These are phyloP conservation scores for Resseliella maxima DNA, from an alignment of 2,888 invertebrate genomes.

Conservation along the genomic window DNA sequence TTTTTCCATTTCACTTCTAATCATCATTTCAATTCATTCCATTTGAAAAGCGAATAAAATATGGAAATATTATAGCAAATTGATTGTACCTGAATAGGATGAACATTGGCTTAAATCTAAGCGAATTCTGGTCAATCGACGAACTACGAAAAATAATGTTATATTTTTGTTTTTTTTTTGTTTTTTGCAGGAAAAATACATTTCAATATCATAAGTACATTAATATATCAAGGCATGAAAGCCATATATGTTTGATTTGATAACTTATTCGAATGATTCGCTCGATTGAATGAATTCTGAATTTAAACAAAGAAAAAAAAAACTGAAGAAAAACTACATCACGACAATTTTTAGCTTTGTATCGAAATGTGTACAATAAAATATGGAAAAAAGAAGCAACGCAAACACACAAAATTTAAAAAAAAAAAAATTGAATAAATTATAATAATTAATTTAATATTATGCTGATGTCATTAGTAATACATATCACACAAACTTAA, in stretches of 20 bases:
- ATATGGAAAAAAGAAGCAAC: neutral
- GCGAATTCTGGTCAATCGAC: neutral
- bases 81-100: neutral
- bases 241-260: neutral
- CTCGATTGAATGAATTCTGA: neutral
- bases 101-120: neutral
- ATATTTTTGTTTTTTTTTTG: no score
- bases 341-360: neutral
- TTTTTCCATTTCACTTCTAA: neutral
- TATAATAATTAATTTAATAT: neutral
- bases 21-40: neutral
- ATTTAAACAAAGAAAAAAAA: conserved; percentile 2
- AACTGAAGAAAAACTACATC: neutral
- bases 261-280: no score
- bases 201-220: neutral
- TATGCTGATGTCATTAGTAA: conserved; percentile 29
- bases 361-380: neutral
- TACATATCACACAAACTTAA: conserved; percentile 55
- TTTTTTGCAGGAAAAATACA: neutral
- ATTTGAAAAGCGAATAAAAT: neutral
- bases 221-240: neutral
- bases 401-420: neutral
- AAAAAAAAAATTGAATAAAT: conserved; percentile 8
- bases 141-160: neutral
- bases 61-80: neutral